These are phyloP conservation scores for Rhinella marina DNA, from an alignment of 2,797 vertebrate species.

Conservation along the genomic window DNA sequence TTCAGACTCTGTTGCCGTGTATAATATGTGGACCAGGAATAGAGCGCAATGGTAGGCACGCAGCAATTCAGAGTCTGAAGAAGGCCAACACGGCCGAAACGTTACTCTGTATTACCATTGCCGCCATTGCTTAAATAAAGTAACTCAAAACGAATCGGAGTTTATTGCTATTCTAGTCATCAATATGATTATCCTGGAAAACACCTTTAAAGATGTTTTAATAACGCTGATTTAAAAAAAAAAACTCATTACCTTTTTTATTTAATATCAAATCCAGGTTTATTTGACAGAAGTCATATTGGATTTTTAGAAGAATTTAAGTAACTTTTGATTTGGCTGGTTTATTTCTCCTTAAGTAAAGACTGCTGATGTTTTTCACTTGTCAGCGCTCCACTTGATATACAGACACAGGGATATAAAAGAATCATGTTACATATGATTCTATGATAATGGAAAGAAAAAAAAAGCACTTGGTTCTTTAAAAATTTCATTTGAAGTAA, in stretches of 20 bases:
- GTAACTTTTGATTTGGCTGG: constrained; percentile 1
- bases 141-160: too few relatives aligned
- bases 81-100: too few relatives aligned
- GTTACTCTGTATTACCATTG: too few relatives aligned
- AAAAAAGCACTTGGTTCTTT: not conserved
- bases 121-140: too few relatives aligned
- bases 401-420: constrained; percentile 35
- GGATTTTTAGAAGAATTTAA: not conserved
- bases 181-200: too few relatives aligned
- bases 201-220: too few relatives aligned
- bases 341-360: constrained; percentile 29
- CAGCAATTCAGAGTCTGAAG: too few relatives aligned
- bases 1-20: too few relatives aligned
- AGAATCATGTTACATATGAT: constrained; percentile 25
- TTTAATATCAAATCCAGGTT: not conserved
- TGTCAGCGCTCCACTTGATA: constrained; percentile 32
- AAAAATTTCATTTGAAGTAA: constrained; percentile 22
- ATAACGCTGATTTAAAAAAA: too few relatives aligned
- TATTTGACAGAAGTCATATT: not conserved
- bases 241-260: not conserved
- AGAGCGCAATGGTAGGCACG: too few relatives aligned
- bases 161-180: too few relatives aligned
- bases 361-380: constrained; percentile 32
- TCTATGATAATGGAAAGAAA: constrained; percentile 22
- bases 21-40: too few relatives aligned